Conservation (phyloP, 2,888 invertebrate species). For the Tenthredo livida region DNA sequence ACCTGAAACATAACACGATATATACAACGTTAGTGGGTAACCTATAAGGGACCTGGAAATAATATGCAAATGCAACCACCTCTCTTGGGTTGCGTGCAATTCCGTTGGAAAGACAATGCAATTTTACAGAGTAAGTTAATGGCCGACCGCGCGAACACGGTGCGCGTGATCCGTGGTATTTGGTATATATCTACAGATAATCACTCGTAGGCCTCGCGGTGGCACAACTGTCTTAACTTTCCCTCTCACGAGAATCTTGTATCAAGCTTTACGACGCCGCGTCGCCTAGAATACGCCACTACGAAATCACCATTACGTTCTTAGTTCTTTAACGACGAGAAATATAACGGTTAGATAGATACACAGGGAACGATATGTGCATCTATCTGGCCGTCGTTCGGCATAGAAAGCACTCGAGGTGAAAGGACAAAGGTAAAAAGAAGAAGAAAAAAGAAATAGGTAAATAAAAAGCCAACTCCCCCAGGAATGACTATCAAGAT, state of each 20-base stretch:
- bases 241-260: conserved; percentile 66
- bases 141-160: conserved; percentile 48
- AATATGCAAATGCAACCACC: conserved; percentile 51
- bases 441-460: background rate
- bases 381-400: conserved; percentile 14
- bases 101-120: conserved; percentile 69
- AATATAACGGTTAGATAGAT: conserved; percentile 29
- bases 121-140: conserved; percentile 62
- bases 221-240: conserved; percentile 63
- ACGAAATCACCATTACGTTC: conserved; percentile 24
- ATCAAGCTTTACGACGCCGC: conserved; percentile 18
- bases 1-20: conserved; percentile 54
- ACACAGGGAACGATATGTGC: background rate
- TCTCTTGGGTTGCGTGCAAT: conserved; percentile 56
- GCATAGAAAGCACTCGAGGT: conserved; percentile 33
- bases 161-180: conserved; percentile 76
- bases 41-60: conserved; percentile 53
- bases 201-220: conserved; percentile 64
- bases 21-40: conserved; percentile 50
- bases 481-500: background rate
- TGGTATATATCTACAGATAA: conserved; percentile 77
- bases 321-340: background rate
- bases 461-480: background rate
- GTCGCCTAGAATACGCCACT: background rate
- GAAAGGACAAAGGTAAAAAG: conserved; percentile 25